Evolutionary conservation across 1,140 invertebrate genomes (phyloP), one percentile per base, ranked within the genome.

Genomic region (Lasaia peninsularis): DNA sequence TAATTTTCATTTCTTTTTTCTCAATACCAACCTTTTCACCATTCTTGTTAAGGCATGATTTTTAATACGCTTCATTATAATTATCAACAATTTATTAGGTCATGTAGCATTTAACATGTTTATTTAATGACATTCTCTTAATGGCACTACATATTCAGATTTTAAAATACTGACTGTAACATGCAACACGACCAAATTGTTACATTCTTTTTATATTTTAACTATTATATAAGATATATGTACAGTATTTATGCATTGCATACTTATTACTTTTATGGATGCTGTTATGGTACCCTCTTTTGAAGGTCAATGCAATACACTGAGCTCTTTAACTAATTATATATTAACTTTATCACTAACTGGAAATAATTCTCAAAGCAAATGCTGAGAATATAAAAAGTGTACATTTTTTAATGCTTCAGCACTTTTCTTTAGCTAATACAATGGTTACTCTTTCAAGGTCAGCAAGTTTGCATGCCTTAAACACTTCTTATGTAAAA

Each of bases 131-230:
- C 52, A 52, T 52, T 51, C 52, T 40, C 12, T 52, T 44, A 11
- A 44, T 14, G 24, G 24, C 50, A 58, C 37, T 34, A 64, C 33
- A 34, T 20, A 44, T 37, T 62, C 52, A 60, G 44, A 51, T 44
- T 67, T 52, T 51, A 61, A 44, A 24, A 12, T 21, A 37, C 14
- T 28, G 34, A 48, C 52, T 61, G 34, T 71, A 67, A 73, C 68
- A 70, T 72, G 67, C 78, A 83, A 85, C 81, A 86, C 80, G 83
- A 86, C 81, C 83, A 77, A 84, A 86, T 78, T 86, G 83, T 80
- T 74, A 69, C 71, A 71, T 74, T 72, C 78, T 67, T 68, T 56
- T 65, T 59, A 60, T 63, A 37, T 63, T 63, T 55, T 40, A 31
- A 57, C 16, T 59, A 56, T 60, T 56, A 48, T 63, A 32, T 56